Percentiles rank a stretch among this genome's conserved stretches.
These are phyloP conservation scores for Malachius bipustulatus DNA, from an alignment of 2,888 invertebrate species.

Conservation along the genomic window DNA sequence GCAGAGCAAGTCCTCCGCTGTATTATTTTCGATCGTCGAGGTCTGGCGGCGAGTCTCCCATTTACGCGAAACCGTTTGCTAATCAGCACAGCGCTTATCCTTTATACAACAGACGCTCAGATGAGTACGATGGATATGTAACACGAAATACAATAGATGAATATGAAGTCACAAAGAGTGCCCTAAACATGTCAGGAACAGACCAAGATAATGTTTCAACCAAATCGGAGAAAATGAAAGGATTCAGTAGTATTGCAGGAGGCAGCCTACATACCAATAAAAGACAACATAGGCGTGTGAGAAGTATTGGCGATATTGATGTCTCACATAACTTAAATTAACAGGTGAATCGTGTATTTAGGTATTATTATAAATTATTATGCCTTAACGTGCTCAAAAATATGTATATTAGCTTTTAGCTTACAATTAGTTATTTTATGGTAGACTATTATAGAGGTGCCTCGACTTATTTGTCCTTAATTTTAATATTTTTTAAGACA, in stretches of 20 bases:
- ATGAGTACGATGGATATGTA: conserved; percentile 35
- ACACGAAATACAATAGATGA: conserved; percentile 21
- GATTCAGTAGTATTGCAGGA: conserved; percentile 28
- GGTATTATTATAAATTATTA: too few relatives aligned
- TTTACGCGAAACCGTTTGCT: conserved; percentile 31
- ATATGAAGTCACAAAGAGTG: conserved; percentile 24
- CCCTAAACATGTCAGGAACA: conserved; percentile 29
- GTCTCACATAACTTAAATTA: too few relatives aligned
- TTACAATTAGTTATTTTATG: too few relatives aligned
- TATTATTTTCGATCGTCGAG: conserved; percentile 37
- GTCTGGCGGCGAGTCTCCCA: conserved; percentile 34
- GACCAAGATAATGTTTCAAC: conserved; percentile 31
- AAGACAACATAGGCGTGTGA: conserved; percentile 50
- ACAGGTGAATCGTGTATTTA: conserved; percentile 34
- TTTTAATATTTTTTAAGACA: too few relatives aligned
- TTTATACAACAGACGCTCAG: conserved; percentile 27
- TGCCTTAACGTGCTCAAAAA: too few relatives aligned
- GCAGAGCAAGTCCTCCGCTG: conserved; percentile 39
- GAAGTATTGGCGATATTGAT: conserved; percentile 66
- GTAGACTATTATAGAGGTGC: too few relatives aligned
- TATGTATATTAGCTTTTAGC: too few relatives aligned
- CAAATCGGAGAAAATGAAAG: conserved; percentile 16
- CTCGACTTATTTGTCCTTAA: too few relatives aligned
- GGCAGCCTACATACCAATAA: conserved; percentile 41
- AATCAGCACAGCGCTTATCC: conserved; percentile 17